Base-by-base conservation (phyloP, 2,797 vertebrate species). In the Clangula hyemalis region DNA sequence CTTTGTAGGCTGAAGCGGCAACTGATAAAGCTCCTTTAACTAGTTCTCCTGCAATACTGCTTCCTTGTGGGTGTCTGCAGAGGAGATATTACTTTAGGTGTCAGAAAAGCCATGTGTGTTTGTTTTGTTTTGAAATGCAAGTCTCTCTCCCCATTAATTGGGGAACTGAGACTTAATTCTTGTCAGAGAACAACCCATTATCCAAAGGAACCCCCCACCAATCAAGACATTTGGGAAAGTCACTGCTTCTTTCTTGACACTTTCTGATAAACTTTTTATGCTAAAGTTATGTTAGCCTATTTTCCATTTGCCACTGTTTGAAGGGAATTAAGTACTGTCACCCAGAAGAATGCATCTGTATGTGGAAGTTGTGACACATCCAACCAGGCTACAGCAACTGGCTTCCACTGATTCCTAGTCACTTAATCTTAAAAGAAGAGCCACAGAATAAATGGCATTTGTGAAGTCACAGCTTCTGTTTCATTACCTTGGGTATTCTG, bases 1-100 rank as follows among this genome's bases (percentile, higher is more conserved):
- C 99, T 97, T 99, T 99, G 93, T 99, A 99, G 49, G 99, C 99
- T 60, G 99, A 99, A 53, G 99, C 98, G 76, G 99, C 99, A 89
- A 99, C 99, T 43, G 99, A 99, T 69, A 99, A 98, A 41, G 99
- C 99, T 86, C 99, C 99, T 88, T 99, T 99, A 90, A 99, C 97
- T 3, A 99, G 97, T 34, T 99, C 99, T 96, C 99, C 99, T 51
- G 99, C 99, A 96, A 99, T 98, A 97, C 99, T 98, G 96, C 90
- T 97, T 62, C 97, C 97, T 2, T 97, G 97, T 49, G 97, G 95
- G 61, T 97, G 97, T 62, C 98, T 98, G 85, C 9, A 72, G 73
- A 96, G 72, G 92, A 89, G 36, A 10, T 6, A 15, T 51, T 87
- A 93, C 34, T 66, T 85, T 21, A 61, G 24, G 8, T 13, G 61